Evolutionary conservation across 53 echinoderm and acorn worm genomes (phyloP), one percentile per base, ranked within the genome.

Genomic region (Holothuria scabra): DNA sequence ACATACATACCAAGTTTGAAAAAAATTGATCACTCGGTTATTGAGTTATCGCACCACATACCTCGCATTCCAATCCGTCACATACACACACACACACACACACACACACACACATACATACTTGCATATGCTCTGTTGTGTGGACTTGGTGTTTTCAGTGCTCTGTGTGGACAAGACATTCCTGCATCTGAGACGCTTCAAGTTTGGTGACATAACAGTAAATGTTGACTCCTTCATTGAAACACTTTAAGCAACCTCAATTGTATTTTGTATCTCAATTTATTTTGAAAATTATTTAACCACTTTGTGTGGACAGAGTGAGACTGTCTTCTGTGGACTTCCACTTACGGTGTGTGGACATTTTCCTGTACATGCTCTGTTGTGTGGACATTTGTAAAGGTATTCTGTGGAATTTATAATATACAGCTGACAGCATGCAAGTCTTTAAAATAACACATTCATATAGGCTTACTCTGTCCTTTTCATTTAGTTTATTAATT

Each of bases 61-160:
- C n/a, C n/a, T n/a, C n/a, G n/a, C n/a, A n/a, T n/a, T n/a, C n/a
- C n/a, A n/a, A n/a, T n/a, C n/a, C n/a, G n/a, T n/a, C n/a, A n/a
- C n/a, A n/a, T n/a, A n/a, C n/a, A n/a, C n/a, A n/a, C n/a, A n/a
- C n/a, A 35, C 8, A 60, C 25, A 60, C 60, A 25, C 60, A 60
- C 60, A 60, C 60, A 60, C 8, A 7, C 60, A 25, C 60, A 25
- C 2, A 25, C 60, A 25, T 8, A 2, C 60, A 60, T 60, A 60
- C 60, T 60, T 60, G 60, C 25, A 7, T 22, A 60, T 60, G 60
- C 60, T 60, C 60, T 60, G 60, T 60, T 60, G 60, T 60, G 60
- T 60, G 60, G 60, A 60, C 60, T 60, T 60, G 60, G 60, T 60
- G 60, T 60, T 60, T 60, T 60, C 60, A 60, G n/a, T 22, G 60